Evolutionary conservation across 2,888 invertebrate species (phyloP), one percentile per base, ranked within the genome.

Genomic region (Amaurobius ferox): DNA sequence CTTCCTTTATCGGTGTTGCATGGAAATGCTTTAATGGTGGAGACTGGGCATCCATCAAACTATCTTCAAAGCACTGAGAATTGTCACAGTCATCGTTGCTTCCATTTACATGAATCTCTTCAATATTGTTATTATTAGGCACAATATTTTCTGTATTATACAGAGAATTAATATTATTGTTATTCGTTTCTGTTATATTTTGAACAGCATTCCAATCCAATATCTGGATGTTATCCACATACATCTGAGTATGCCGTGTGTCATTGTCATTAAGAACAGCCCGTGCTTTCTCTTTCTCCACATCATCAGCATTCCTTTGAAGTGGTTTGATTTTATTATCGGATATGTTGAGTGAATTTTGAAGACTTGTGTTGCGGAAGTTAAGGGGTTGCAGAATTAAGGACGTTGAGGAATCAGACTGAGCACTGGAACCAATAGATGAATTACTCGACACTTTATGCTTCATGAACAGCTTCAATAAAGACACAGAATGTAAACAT

Each of bases 381-480:
- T 80, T 86, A 9, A 83, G 62, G 30, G 81, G 77, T 26, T 87
- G 81, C 26, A 81, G 64, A 13, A 77, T 87, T 29, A 87, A 16
- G 26, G 87, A 87, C 3, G 79, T 87, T 23, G 88, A 83, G 13
- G 86, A 86, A 23, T 86, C 86, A n/a, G 88, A 88, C 35, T 88
- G 86, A 29, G 76, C 79, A 66, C 86, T 86, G 0, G 81, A 86
- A 19, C 79, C 73, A 0, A 77, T 70, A 35, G 72, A 70, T 16
- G 85, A 86, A 16, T 76, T 90, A 70, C 90, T 90, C 23, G 89
- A 89, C 61, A 80, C 79, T 88, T 89, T 86, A 88, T 90, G 88
- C 88, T 90, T 87, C 76, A 88, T 88, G 61, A 86, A 88, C 7
- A 88, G 55, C 40, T 88, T 88, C 76, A 88, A 40, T 55, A 88